phyloP scores from a whole-genome alignment of 2,113 vertebrate species.

The Xenotilapia flavipinnis region DNA sequence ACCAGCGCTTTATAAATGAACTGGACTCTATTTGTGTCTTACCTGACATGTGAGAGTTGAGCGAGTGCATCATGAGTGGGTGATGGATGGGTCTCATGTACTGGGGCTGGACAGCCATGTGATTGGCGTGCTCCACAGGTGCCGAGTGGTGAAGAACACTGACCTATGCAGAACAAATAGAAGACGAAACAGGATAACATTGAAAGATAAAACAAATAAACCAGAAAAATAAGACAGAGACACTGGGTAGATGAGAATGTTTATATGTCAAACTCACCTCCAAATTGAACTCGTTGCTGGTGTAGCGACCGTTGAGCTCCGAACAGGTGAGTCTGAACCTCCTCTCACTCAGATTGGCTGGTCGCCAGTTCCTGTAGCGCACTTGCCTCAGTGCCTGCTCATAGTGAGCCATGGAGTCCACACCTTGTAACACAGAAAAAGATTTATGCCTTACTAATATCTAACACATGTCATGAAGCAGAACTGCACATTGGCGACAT shows the following conservation, averaged over 20 bases:
- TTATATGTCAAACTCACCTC: constrained; percentile 69
- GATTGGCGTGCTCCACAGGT: constrained; percentile 81
- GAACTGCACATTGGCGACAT: neutral
- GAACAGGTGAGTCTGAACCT: constrained; percentile 91
- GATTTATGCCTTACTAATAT: neutral
- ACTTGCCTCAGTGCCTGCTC: constrained; percentile 85
- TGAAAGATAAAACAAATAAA: neutral
- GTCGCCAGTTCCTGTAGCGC: constrained; percentile 82
- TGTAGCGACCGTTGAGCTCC: constrained; percentile 92
- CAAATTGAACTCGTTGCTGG: constrained; percentile 89
- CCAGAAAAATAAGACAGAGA: neutral
- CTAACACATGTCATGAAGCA: neutral
- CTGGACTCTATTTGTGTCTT: neutral
- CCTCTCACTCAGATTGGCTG: constrained; percentile 70
- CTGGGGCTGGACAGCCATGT: constrained; percentile 79
- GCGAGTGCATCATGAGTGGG: constrained; percentile 70
- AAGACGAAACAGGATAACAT: neutral
- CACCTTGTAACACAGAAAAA: constrained; percentile 68
- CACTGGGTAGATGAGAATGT: neutral
- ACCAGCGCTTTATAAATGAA: neutral
- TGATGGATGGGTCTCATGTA: constrained; percentile 84
- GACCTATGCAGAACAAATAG: constrained; percentile 66
- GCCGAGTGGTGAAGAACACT: constrained; percentile 82
- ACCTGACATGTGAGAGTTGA: constrained; percentile 77
- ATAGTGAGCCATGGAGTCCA: constrained; percentile 90